phyloP scores from a whole-genome alignment of 1,140 invertebrate genomes.

The Penaeus japonicus region DNA sequence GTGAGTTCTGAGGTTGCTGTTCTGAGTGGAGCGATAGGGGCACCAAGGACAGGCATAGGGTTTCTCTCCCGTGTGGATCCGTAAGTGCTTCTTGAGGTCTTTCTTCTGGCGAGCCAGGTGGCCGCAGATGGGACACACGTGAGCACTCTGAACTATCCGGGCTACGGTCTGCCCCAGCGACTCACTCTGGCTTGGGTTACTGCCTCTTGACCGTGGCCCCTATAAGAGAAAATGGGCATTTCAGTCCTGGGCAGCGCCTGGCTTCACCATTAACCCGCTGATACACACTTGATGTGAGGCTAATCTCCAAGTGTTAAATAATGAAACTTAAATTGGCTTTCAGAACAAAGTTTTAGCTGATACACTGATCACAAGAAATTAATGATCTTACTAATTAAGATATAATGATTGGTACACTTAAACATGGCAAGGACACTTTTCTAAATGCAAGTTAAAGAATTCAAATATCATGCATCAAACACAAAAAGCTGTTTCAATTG shows the following conservation, averaged over 20 bases:
- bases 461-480: too few species aligned
- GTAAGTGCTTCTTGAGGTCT: constrained; percentile 93
- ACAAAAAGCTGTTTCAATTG: too few species aligned
- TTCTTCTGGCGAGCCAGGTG: constrained; percentile 64
- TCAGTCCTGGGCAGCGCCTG: constrained; percentile 34
- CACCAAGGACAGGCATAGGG: constrained; percentile 89
- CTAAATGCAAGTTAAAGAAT: too few species aligned
- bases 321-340: too few species aligned
- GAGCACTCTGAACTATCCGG: constrained; percentile 41
- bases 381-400: too few species aligned
- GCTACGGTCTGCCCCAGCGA: constrained; percentile 42
- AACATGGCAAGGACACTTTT: too few species aligned
- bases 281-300: not conserved
- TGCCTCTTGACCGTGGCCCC: constrained; percentile 44
- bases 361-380: too few species aligned
- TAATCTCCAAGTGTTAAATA: too few species aligned
- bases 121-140: constrained; percentile 50
- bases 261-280: not conserved
- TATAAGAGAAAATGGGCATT: constrained; percentile 55
- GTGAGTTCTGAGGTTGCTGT: constrained; percentile 73
- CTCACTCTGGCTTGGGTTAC: constrained; percentile 42
- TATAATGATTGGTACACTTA: too few species aligned
- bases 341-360: too few species aligned
- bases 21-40: constrained; percentile 73
- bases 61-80: constrained; percentile 98